Base-by-base conservation (phyloP, 1,140 invertebrate genomes). In the Neodiprion virginianus region DNA sequence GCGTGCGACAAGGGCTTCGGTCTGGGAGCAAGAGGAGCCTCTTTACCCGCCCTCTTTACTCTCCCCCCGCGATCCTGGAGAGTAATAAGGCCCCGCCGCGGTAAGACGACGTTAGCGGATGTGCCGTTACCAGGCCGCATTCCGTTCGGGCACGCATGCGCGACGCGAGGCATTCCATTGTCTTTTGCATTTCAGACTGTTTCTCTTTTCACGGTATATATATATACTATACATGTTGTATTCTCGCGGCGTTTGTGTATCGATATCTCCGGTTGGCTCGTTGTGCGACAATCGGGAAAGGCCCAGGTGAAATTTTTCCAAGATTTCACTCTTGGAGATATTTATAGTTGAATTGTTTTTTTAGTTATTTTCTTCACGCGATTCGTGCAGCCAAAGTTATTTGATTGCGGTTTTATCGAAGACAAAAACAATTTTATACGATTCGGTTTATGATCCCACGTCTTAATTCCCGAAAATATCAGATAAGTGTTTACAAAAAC, bases 71-170 rank as follows among this genome's bases (percentile, higher is more conserved):
- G 48, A 50, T 69, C 49, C 53, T 17, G 76, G 79, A 77, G 79
- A 79, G 81, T 79, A 79, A 80, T 79, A 81, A 82, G 80, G 79
- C 82, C 83, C 84, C 81, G 78, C 80, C 80, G 82, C 77, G 80
- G 79, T 79, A 72, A 61, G 53, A 61, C 53, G 53, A 61, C 14
- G 77, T 78, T 86, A 86, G 86, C 84, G 85, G 84, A 87, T 86
- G 84, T 86, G 85, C 85, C 85, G 85, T 87, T 87, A 87, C 82
- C 83, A 80, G 85, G 80, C 83, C 84, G 83, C 85, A 86, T 87
- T 87, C 86, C 80, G 77, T 76, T 71, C 79, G 83, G 79, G 75
- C 80, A 84, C 84, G 86, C 86, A 86, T 86, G 86, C 84, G 85
- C 85, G 79, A 87, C 84, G 81, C 85, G 81, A 86, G 80, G 84